These are phyloP conservation scores for Torymus texanus DNA, from an alignment of 2,888 invertebrate genomes.

Conservation along the genomic window DNA sequence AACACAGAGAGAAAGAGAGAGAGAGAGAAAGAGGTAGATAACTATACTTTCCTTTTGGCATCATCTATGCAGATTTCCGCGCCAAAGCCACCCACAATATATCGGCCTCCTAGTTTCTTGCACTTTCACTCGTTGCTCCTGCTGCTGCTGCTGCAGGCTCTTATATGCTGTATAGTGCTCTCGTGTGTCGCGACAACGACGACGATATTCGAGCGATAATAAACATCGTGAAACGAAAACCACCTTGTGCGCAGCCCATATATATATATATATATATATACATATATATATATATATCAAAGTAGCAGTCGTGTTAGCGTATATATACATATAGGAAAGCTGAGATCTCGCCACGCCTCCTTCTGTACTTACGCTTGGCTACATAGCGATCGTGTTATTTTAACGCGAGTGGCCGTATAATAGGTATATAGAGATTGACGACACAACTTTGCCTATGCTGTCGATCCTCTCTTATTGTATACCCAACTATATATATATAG, in stretches of 20 bases:
- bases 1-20: too few species aligned
- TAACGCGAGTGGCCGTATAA: too few species aligned
- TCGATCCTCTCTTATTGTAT: too few species aligned
- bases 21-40: too few species aligned
- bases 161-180: too few species aligned
- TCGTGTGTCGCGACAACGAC: too few species aligned
- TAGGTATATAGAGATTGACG: too few species aligned
- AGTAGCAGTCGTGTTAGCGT: too few species aligned
- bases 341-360: constrained; percentile 20
- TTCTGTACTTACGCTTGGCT: too few species aligned
- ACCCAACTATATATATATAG: too few species aligned
- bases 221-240: constrained; percentile 57
- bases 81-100: constrained; percentile 39
- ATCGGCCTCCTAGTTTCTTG: constrained; percentile 19
- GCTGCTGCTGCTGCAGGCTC: constrained; percentile 4
- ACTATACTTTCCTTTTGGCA: constrained; percentile 61
- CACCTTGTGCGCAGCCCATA: constrained; percentile 19
- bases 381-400: too few species aligned
- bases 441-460: too few species aligned
- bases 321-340: neutral
- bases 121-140: constrained; percentile 63
- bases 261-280: neutral
- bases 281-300: constrained; percentile 9
- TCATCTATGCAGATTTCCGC: constrained; percentile 64
- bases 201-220: constrained; percentile 51